Conservation (phyloP, 1,140 invertebrate species). For the Eupeodes corollae region DNA sequence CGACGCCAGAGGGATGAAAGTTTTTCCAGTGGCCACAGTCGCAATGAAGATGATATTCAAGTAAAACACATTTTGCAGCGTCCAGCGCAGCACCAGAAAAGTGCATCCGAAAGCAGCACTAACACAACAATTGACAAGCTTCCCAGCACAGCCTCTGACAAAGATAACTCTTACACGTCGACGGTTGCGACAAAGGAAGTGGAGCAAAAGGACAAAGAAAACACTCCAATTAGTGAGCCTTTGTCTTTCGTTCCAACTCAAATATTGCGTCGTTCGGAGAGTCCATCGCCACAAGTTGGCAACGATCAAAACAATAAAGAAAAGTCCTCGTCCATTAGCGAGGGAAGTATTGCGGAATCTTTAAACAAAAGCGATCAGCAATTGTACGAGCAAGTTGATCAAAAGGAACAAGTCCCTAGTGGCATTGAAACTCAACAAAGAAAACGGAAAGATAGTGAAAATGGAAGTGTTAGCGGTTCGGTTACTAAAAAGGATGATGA, state of each 20-base stretch:
- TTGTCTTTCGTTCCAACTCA: slow-evolving; percentile 20
- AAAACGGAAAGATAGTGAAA: neutral
- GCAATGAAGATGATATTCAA: slow-evolving; percentile 32
- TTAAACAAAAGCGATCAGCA: slow-evolving; percentile 9
- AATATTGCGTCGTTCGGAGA: slow-evolving; percentile 20
- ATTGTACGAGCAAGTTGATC: slow-evolving; percentile 12
- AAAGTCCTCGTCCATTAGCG: slow-evolving; percentile 1
- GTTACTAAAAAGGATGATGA: neutral
- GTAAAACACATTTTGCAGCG: slow-evolving; percentile 32
- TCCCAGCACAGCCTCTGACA: slow-evolving; percentile 1
- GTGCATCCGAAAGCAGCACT: slow-evolving; percentile 24
- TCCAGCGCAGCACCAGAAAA: slow-evolving; percentile 23
- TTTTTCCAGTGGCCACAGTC: slow-evolving; percentile 30
- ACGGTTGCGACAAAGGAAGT: slow-evolving; percentile 1
- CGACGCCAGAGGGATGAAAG: slow-evolving; percentile 31
- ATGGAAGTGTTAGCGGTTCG: neutral
- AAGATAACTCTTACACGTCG: slow-evolving; percentile 6
- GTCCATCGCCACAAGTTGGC: slow-evolving; percentile 4
- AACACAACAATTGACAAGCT: neutral
- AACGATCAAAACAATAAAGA: slow-evolving; percentile 13
- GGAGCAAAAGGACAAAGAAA: slow-evolving; percentile 8
- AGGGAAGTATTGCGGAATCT: neutral
- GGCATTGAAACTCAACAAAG: neutral
- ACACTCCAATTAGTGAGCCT: slow-evolving; percentile 4
- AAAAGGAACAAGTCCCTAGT: slow-evolving; percentile 1